Conservation (phyloP, 2,113 vertebrate species). For the Siniperca knerii region DNA sequence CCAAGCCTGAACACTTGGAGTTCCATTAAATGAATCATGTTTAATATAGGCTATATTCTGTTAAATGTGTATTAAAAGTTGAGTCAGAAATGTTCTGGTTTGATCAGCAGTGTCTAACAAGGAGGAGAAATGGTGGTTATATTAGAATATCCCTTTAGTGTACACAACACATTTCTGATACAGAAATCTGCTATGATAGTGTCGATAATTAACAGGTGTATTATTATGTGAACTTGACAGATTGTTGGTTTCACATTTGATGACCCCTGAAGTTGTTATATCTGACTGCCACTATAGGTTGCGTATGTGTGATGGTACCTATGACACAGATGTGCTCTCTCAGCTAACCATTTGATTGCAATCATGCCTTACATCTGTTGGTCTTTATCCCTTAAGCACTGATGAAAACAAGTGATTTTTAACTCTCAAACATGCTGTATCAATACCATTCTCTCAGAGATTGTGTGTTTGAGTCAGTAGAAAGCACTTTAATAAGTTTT, state of each 20-base stretch:
- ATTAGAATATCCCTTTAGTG: constrained; percentile 49
- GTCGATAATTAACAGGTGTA: constrained; percentile 32
- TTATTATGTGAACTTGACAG: constrained; percentile 48
- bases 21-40: constrained; percentile 62
- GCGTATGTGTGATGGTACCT: constrained; percentile 58
- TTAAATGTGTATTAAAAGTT: constrained; percentile 55
- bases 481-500: constrained; percentile 82
- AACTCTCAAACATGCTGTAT: constrained; percentile 81
- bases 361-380: constrained; percentile 83
- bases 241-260: constrained; percentile 49
- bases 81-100: constrained; percentile 48
- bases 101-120: constrained; percentile 25
- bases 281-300: constrained; percentile 66
- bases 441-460: constrained; percentile 80
- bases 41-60: constrained; percentile 57
- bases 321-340: constrained; percentile 70
- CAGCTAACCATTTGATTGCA: constrained; percentile 75
- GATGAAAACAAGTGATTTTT: constrained; percentile 83
- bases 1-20: constrained; percentile 43
- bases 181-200: constrained; percentile 20
- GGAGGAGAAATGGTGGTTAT: not conserved
- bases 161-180: constrained; percentile 45
- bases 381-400: constrained; percentile 81
- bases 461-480: constrained; percentile 79
- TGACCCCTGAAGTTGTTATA: constrained; percentile 46